Evolutionary conservation across 2,888 invertebrate genomes (phyloP).

Genomic region (Keiferia lycopersicella): DNA sequence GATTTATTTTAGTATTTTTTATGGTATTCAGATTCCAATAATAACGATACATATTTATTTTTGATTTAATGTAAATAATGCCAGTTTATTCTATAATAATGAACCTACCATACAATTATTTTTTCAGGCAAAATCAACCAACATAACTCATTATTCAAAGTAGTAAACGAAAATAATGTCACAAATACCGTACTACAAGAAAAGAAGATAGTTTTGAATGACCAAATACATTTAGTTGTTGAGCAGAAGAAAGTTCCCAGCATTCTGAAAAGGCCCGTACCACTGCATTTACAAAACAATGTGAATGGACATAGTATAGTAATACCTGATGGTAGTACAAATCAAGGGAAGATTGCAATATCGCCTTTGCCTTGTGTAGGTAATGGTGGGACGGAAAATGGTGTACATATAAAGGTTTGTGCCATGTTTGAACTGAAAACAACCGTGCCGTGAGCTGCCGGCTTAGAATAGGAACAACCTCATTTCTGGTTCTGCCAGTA

Average conservation of each 20-base stretch:
- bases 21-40: no score
- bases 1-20: no score
- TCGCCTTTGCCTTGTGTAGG: constrained; percentile 44
- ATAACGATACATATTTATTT: no score
- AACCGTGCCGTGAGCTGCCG: no score
- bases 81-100: no score
- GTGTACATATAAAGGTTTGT: constrained; percentile 19
- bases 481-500: no score
- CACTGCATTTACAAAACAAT: constrained; percentile 44
- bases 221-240: constrained; percentile 51
- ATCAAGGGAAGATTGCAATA: constrained; percentile 56
- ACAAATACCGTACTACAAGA: constrained; percentile 42
- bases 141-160: constrained; percentile 64
- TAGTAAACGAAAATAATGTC: constrained; percentile 64
- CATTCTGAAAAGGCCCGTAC: constrained; percentile 53
- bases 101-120: neutral
- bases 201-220: constrained; percentile 44
- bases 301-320: constrained; percentile 39
- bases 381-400: neutral
- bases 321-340: constrained; percentile 56
- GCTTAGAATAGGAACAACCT: no score
- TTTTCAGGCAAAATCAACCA: constrained; percentile 53
- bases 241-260: constrained; percentile 60
- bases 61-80: no score
- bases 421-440: neutral